Evolutionary conservation across 2,888 invertebrate species (phyloP).

Genomic region (Drosophila pseudotakahashii): DNA sequence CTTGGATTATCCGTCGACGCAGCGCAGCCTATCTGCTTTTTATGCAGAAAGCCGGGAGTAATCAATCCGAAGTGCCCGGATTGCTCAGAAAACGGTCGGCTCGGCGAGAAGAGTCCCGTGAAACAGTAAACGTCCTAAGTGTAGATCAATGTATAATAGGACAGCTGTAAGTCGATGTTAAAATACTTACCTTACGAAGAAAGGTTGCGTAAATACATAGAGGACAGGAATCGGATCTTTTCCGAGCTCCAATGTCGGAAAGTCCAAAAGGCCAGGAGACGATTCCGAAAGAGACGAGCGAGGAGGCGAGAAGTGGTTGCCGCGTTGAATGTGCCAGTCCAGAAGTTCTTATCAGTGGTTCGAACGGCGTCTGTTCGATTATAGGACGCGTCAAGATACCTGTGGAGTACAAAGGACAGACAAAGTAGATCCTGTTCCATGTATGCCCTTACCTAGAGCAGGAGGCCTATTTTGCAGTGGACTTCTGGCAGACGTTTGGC

Average conservation of each 20-base stretch:
- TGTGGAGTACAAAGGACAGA: not conserved
- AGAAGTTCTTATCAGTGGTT: not conserved
- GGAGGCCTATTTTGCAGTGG: too few species aligned
- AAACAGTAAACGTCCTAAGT: not conserved
- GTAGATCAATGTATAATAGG: not conserved
- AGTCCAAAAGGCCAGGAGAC: not conserved
- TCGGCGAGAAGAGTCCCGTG: not conserved
- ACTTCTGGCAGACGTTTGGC: not conserved
- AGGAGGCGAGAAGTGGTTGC: not conserved
- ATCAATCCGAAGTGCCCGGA: not conserved
- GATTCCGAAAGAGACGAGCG: not conserved
- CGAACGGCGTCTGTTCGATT: not conserved
- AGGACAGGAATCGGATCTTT: not conserved
- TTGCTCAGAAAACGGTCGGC: not conserved
- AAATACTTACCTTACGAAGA: not conserved
- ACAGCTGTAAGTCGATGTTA: too few species aligned
- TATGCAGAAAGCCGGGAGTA: not conserved
- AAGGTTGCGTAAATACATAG: not conserved
- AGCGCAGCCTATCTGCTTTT: too few species aligned
- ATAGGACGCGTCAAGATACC: not conserved
- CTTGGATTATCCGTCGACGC: too few species aligned
- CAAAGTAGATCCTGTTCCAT: not conserved
- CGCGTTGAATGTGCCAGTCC: not conserved
- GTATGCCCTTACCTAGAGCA: not conserved
- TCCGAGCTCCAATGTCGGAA: not conserved